A percentile compares a stretch with the other conserved stretches of the same genome.
Conservation (phyloP, 1,140 invertebrate genomes). For the Brachionus koreanus region DNA sequence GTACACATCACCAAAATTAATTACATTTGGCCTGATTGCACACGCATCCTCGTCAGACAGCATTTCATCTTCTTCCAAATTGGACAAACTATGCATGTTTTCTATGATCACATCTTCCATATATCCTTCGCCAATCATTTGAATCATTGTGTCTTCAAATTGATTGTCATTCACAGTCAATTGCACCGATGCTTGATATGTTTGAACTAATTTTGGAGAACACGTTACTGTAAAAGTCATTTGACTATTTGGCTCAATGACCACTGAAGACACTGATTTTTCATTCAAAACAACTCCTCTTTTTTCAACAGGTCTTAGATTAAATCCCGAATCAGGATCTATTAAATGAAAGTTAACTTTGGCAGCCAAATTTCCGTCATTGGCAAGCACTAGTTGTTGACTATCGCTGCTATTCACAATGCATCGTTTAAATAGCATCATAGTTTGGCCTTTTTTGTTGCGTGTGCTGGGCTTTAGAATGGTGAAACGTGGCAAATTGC, state of each 20-base stretch:
- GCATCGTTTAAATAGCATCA: constrained; percentile 55
- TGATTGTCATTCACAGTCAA: constrained; percentile 57
- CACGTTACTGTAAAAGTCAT: constrained; percentile 53
- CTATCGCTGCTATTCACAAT: constrained; percentile 51
- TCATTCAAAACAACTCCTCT: constrained; percentile 47
- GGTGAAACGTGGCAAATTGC: constrained; percentile 55
- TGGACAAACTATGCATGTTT: constrained; percentile 13
- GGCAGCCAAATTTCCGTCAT: constrained; percentile 57
- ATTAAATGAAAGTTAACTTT: constrained; percentile 49
- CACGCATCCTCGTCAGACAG: constrained; percentile 45
- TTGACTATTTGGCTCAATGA: constrained; percentile 51
- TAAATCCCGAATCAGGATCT: constrained; percentile 26
- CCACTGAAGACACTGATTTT: constrained; percentile 54
- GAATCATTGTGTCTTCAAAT: constrained; percentile 57
- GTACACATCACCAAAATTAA: constrained; percentile 57
- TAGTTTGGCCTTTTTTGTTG: constrained; percentile 56
- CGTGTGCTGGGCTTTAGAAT: constrained; percentile 54
- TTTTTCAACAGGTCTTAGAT: neutral
- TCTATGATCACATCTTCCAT: constrained; percentile 56
- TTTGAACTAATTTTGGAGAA: constrained; percentile 49
- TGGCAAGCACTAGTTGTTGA: constrained; percentile 53
- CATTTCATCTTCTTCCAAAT: constrained; percentile 1
- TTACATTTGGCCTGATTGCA: constrained; percentile 56
- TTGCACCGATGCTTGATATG: constrained; percentile 53
- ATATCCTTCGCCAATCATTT: constrained; percentile 57